These are phyloP conservation scores for Noctua fimbriata DNA, from an alignment of 2,888 invertebrate species.

Conservation along the genomic window DNA sequence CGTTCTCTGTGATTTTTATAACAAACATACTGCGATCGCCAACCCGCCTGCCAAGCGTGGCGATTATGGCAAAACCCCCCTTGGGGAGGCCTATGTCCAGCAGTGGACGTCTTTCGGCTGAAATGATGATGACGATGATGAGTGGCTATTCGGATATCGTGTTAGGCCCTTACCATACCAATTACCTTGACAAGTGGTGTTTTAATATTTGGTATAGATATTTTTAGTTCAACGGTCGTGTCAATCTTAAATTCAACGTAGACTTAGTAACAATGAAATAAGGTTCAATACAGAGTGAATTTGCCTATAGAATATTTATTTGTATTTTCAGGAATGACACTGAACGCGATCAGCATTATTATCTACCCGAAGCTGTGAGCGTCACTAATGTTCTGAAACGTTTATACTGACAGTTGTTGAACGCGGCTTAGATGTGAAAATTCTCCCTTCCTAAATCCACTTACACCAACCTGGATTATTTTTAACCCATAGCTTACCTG, in stretches of 20 bases:
- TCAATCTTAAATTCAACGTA: constrained; percentile 7
- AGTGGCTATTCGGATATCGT: too few relatives aligned
- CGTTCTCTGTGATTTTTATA: too few relatives aligned
- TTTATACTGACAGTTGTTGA: background rate
- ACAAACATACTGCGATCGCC: too few relatives aligned
- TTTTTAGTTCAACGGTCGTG: constrained; percentile 10
- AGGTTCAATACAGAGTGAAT: too few relatives aligned
- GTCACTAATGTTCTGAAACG: background rate
- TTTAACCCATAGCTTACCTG: background rate
- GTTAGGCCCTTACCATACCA: constrained; percentile 20
- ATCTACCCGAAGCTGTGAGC: background rate
- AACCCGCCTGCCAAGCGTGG: too few relatives aligned
- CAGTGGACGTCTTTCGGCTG: too few relatives aligned
- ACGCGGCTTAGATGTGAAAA: background rate
- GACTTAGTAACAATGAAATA: background rate
- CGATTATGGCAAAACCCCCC: too few relatives aligned
- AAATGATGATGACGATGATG: too few relatives aligned
- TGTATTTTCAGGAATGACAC: background rate
- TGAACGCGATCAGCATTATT: background rate
- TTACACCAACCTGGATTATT: background rate
- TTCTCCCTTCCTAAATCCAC: background rate
- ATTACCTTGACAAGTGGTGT: constrained; percentile 23
- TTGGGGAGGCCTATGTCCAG: too few relatives aligned
- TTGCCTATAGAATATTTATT: background rate
- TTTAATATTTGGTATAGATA: constrained; percentile 20